phyloP scores from a whole-genome alignment of 2,888 invertebrate genomes.

The Allacma fusca region DNA sequence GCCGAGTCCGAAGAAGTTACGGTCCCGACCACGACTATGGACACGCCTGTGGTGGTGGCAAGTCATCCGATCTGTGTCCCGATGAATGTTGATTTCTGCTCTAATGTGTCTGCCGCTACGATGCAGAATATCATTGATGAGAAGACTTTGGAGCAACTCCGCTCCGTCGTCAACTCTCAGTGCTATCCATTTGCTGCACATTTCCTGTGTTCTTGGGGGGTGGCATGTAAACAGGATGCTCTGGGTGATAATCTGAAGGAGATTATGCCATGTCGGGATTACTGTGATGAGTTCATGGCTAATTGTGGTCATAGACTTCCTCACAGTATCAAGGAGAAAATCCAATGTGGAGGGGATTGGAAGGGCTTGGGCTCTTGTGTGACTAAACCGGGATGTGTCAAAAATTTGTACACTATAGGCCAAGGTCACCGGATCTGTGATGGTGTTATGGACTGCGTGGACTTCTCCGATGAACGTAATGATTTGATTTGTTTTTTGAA shows the following conservation, averaged over 20 bases:
- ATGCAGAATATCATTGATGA: constrained; percentile 55
- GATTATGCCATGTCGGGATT: constrained; percentile 76
- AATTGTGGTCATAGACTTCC: constrained; percentile 82
- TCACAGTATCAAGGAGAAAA: constrained; percentile 71
- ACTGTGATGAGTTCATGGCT: constrained; percentile 83
- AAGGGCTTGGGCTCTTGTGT: constrained; percentile 77
- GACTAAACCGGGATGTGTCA: constrained; percentile 81
- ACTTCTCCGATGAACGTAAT: constrained; percentile 72
- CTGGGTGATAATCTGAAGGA: constrained; percentile 48
- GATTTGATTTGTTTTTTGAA: neutral
- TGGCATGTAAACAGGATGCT: constrained; percentile 56
- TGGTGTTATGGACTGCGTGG: constrained; percentile 85
- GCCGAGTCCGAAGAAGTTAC: constrained; percentile 71
- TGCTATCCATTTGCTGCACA: constrained; percentile 88
- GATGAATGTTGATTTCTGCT: constrained; percentile 58
- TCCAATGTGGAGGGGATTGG: constrained; percentile 68
- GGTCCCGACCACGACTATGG: constrained; percentile 70
- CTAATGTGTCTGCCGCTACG: constrained; percentile 67
- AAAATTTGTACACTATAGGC: constrained; percentile 77
- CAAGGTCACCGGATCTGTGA: constrained; percentile 83
- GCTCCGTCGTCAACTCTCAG: constrained; percentile 86
- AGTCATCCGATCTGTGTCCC: constrained; percentile 53
- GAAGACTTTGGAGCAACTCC: constrained; percentile 64
- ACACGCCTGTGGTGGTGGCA: too few species aligned
- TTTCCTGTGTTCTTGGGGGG: constrained; percentile 73